A percentile compares a stretch with the other conserved stretches of the same genome.
Conservation (phyloP, 2,888 invertebrate species). For the Pemphredon lugubris region DNA sequence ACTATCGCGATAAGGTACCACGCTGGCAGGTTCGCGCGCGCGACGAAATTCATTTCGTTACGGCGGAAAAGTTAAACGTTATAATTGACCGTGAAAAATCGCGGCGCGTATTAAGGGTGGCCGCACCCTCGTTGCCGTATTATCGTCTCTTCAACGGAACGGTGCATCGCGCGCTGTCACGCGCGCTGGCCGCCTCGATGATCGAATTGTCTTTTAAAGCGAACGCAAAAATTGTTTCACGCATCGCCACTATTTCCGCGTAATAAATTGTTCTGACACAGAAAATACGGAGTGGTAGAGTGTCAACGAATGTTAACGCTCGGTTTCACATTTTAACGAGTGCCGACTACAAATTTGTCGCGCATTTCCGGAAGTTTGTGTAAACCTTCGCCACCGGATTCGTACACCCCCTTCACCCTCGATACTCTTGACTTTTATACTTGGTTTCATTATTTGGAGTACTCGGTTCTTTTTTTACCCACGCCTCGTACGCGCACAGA, state of each 20-base stretch:
- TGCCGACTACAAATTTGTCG: slow-evolving; percentile 53
- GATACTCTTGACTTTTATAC: slow-evolving; percentile 63
- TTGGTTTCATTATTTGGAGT: slow-evolving; percentile 69
- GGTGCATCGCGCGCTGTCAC: too few species aligned
- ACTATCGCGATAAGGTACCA: too few species aligned
- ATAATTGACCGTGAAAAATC: neutral
- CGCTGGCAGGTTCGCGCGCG: too few species aligned
- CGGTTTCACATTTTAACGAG: slow-evolving; percentile 58
- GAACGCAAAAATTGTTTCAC: slow-evolving; percentile 41
- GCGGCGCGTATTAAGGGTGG: too few species aligned
- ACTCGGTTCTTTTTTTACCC: slow-evolving; percentile 34
- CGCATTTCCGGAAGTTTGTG: slow-evolving; percentile 52
- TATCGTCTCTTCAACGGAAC: too few species aligned
- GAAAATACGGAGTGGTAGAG: slow-evolving; percentile 10
- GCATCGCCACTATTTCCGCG: slow-evolving; percentile 32
- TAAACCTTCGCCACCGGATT: slow-evolving; percentile 7
- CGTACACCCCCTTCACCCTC: slow-evolving; percentile 1
- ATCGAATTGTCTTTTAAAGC: slow-evolving; percentile 33
- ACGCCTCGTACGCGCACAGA: slow-evolving; percentile 1
- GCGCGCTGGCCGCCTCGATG: slow-evolving; percentile 25
- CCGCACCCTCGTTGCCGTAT: too few species aligned
- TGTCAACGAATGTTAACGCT: slow-evolving; percentile 19
- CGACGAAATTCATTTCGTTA: neutral
- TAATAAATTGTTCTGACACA: slow-evolving; percentile 39
- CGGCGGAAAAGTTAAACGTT: neutral